phyloP scores from a whole-genome alignment of 2,888 invertebrate species.

The Lycaena phlaeas region DNA sequence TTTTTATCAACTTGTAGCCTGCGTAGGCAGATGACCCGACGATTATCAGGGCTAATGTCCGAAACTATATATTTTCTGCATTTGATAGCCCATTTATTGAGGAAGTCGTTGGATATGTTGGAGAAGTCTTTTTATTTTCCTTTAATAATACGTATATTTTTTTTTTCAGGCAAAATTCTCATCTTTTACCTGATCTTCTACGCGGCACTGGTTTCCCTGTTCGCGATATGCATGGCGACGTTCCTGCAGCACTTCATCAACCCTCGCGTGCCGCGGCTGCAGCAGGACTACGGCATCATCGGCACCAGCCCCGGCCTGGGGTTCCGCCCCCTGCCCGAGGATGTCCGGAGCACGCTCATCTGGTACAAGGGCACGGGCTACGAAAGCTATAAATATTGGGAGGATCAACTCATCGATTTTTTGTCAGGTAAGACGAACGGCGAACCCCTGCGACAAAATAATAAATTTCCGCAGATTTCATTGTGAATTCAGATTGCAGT shows the following conservation, averaged over 20 bases:
- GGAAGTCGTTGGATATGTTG: too few relatives aligned
- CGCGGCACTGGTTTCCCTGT: conserved; percentile 87
- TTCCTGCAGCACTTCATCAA: conserved; percentile 93
- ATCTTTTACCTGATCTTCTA: conserved; percentile 96
- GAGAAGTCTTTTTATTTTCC: too few relatives aligned
- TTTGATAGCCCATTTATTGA: too few relatives aligned
- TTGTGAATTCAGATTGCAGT: too few relatives aligned
- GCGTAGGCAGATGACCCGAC: too few relatives aligned
- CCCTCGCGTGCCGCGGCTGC: conserved; percentile 89
- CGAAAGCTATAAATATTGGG: conserved; percentile 86
- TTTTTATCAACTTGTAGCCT: too few relatives aligned
- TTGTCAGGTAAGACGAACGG: conserved; percentile 86
- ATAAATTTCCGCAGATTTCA: too few relatives aligned
- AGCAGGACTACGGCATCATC: conserved; percentile 86
- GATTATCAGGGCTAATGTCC: too few relatives aligned
- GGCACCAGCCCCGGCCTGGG: conserved; percentile 97
- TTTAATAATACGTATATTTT: too few relatives aligned
- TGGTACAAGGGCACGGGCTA: conserved; percentile 90
- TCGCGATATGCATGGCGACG: conserved; percentile 92
- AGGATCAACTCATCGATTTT: conserved; percentile 82
- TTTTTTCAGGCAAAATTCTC: conserved; percentile 87
- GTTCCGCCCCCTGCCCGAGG: conserved; percentile 93
- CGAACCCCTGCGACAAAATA: too few relatives aligned
- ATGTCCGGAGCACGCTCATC: conserved; percentile 94
- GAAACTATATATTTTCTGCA: too few relatives aligned